phyloP scores from a whole-genome alignment of 2,888 invertebrate genomes.

The Agonopterix heracliana region DNA sequence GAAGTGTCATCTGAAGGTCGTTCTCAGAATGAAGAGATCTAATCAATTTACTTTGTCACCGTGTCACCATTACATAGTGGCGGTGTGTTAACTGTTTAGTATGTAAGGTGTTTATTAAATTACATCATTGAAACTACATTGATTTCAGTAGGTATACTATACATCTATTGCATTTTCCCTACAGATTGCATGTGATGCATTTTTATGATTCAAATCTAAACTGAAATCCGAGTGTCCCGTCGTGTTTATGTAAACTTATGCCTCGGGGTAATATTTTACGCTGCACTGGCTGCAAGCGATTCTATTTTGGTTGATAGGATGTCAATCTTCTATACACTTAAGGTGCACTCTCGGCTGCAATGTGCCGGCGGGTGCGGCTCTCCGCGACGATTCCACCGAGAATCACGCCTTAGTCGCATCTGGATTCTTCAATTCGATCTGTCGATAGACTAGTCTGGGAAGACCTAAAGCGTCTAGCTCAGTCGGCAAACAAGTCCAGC shows the following conservation, averaged over 20 bases:
- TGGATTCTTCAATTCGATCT: constrained; percentile 40
- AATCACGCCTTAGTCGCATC: constrained; percentile 43
- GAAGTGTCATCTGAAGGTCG: no score
- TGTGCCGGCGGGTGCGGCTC: constrained; percentile 19
- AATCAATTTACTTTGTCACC: no score
- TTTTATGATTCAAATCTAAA: constrained; percentile 3
- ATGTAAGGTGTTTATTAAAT: neutral
- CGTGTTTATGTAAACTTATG: constrained; percentile 1
- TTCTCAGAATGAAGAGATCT: no score
- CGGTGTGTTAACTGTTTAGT: constrained; percentile 10
- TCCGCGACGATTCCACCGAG: constrained; percentile 36
- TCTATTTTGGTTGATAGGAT: constrained; percentile 35
- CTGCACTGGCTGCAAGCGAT: constrained; percentile 25
- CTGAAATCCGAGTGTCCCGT: constrained; percentile 5
- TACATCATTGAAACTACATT: neutral
- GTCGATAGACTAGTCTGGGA: constrained; percentile 45
- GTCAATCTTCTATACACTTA: constrained; percentile 40
- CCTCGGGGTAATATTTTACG: constrained; percentile 17
- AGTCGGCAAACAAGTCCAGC: constrained; percentile 58
- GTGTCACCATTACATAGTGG: neutral
- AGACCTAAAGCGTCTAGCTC: constrained; percentile 26
- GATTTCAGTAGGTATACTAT: no score
- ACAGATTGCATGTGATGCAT: neutral
- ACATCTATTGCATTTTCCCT: neutral
- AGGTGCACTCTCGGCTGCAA: constrained; percentile 36